Conservation (phyloP, 2,113 vertebrate species). For the Ptilorrhoa leucosticta region DNA sequence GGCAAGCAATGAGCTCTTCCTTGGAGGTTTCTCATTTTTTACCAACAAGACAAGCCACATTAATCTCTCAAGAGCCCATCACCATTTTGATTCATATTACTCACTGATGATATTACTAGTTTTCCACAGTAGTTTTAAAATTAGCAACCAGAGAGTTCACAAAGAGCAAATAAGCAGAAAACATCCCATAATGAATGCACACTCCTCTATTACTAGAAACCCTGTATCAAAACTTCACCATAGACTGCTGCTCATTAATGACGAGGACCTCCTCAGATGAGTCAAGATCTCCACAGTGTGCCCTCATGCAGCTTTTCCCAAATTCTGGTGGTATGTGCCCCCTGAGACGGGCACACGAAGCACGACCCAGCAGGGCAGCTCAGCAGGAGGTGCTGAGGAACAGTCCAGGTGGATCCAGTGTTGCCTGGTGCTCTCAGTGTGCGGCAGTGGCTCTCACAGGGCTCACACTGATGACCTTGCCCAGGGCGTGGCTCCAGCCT, state of each 20-base stretch:
- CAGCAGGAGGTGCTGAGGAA: neutral
- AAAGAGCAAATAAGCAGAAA: neutral
- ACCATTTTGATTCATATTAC: neutral
- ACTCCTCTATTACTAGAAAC: neutral
- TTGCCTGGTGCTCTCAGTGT: neutral
- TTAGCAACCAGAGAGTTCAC: neutral
- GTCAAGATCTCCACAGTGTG: fast-evolving
- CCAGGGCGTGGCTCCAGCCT: fast-evolving
- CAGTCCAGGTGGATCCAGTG: neutral
- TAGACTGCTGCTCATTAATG: neutral
- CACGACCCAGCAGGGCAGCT: neutral
- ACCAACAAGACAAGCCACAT: neutral
- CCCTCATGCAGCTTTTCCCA: neutral
- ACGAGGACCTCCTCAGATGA: neutral
- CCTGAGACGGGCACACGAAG: fast-evolving
- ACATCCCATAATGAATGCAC: neutral
- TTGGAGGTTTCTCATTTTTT: neutral
- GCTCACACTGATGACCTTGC: fast-evolving
- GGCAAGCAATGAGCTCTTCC: neutral
- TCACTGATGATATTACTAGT: neutral
- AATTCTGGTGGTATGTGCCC: neutral
- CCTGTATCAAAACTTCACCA: neutral
- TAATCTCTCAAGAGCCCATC: neutral
- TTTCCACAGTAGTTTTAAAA: neutral
- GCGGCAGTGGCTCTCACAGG: neutral